Evolutionary conservation across 2,797 vertebrate genomes (phyloP).

Genomic region (Fistularia tabacaria): DNA sequence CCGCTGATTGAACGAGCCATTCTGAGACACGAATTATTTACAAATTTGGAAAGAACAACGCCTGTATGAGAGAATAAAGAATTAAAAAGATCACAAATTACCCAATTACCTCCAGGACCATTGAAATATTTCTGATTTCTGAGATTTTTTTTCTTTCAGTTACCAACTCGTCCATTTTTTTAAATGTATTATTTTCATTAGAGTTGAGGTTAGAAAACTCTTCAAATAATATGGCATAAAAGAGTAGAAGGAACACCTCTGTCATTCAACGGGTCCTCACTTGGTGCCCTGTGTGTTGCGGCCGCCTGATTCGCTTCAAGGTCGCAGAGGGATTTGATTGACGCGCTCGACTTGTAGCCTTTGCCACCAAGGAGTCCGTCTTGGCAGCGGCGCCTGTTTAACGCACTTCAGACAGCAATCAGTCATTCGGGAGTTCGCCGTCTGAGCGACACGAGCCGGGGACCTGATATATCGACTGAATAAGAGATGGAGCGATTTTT

Average conservation of each 20-base stretch:
- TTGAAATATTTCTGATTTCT: no score
- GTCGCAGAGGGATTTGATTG: conserved; percentile 57
- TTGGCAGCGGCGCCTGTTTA: conserved; percentile 54
- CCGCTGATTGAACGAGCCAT: no score
- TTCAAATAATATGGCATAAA: no score
- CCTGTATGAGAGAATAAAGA: no score
- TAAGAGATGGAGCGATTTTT: conserved; percentile 49
- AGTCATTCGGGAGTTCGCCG: conserved; percentile 59
- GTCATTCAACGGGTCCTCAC: conserved; percentile 1
- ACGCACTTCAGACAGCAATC: conserved; percentile 49
- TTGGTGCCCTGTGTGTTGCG: conserved; percentile 7
- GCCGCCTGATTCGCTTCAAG: conserved; percentile 57
- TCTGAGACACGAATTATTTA: no score
- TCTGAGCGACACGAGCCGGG: conserved; percentile 46
- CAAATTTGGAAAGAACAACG: no score
- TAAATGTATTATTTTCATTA: no score
- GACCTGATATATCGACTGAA: conserved; percentile 59
- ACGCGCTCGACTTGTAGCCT: conserved; percentile 46
- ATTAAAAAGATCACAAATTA: no score
- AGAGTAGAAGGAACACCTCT: neutral
- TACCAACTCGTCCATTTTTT: no score
- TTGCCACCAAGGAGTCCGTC: conserved; percentile 38
- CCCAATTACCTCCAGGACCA: no score
- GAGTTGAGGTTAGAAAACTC: no score
- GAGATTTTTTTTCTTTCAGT: no score